A percentile compares a stretch with the other conserved stretches of the same genome.
Conservation (phyloP, 2,888 invertebrate genomes). For the Elysia crispata region DNA sequence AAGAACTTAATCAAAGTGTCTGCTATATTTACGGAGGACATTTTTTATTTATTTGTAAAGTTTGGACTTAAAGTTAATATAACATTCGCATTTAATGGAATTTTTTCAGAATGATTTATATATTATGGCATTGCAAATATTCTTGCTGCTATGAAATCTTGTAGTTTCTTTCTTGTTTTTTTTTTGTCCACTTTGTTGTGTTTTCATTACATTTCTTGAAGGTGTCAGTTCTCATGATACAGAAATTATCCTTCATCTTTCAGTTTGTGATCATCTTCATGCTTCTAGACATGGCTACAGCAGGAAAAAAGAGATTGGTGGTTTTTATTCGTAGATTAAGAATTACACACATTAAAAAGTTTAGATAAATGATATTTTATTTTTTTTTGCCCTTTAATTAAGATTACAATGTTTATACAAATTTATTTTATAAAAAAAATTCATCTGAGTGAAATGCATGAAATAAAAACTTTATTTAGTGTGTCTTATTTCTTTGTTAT, state of each 20-base stretch:
- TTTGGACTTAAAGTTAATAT: background rate
- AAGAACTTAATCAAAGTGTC: background rate
- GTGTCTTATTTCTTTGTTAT: too few species aligned
- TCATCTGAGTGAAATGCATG: too few species aligned
- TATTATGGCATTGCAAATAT: background rate
- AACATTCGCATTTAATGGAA: background rate
- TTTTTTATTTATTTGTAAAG: background rate
- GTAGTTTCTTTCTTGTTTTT: background rate
- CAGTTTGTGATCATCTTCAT: slow-evolving; percentile 27
- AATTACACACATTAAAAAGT: background rate
- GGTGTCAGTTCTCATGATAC: too few species aligned
- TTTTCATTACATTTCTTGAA: too few species aligned
- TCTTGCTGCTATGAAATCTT: background rate
- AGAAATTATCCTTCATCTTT: background rate
- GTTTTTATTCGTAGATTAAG: slow-evolving; percentile 15
- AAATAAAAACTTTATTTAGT: too few species aligned
- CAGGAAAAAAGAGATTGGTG: slow-evolving; percentile 18
- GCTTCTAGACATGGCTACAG: slow-evolving; percentile 34
- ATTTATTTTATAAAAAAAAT: too few species aligned
- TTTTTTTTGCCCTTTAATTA: too few species aligned
- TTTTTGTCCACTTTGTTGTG: background rate
- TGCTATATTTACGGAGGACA: background rate
- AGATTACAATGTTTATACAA: too few species aligned
- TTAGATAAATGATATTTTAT: background rate
- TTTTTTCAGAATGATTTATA: background rate